A percentile compares a stretch with the other conserved stretches of the same genome.
Conservation (phyloP, 2,888 invertebrate species). For the Apamea monoglypha region DNA sequence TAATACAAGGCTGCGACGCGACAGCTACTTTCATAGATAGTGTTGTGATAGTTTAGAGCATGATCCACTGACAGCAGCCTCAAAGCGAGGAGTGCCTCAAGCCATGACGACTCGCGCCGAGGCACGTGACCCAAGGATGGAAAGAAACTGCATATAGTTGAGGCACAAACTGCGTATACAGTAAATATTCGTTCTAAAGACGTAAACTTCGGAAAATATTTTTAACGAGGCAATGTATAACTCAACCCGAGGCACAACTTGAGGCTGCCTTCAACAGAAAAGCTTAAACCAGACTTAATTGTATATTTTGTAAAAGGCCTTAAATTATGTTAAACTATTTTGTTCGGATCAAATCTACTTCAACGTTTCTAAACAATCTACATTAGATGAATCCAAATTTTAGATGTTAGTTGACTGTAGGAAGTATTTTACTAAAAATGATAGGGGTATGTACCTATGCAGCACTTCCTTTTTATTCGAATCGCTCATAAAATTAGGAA, state of each 20-base stretch:
- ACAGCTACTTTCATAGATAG: slow-evolving; percentile 1
- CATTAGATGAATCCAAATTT: slow-evolving; percentile 23
- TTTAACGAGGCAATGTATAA: slow-evolving; percentile 3
- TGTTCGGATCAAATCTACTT: slow-evolving; percentile 52
- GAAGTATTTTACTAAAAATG: background rate
- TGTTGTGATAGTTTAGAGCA: slow-evolving; percentile 21
- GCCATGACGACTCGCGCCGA: slow-evolving; percentile 16
- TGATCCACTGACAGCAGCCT: slow-evolving; percentile 30
- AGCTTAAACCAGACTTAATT: slow-evolving; percentile 30
- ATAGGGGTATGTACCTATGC: slow-evolving; percentile 5
- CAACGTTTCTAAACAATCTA: slow-evolving; percentile 47
- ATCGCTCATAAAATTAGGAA: slow-evolving; percentile 6
- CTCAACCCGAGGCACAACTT: slow-evolving; percentile 13
- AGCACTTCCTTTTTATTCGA: background rate
- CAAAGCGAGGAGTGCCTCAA: slow-evolving; percentile 16
- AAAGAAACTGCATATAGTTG: slow-evolving; percentile 8
- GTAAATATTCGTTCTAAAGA: slow-evolving; percentile 4
- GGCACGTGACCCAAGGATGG: slow-evolving; percentile 9
- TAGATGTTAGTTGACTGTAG: slow-evolving; percentile 9
- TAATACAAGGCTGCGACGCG: slow-evolving; percentile 13
- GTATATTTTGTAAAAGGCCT: slow-evolving; percentile 45
- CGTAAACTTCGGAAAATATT: background rate
- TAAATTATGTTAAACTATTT: slow-evolving; percentile 45
- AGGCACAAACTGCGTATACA: slow-evolving; percentile 33
- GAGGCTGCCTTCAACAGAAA: slow-evolving; percentile 35